These are phyloP conservation scores for Indri indri DNA, from an alignment of 2,113 vertebrate genomes.

Conservation along the genomic window DNA sequence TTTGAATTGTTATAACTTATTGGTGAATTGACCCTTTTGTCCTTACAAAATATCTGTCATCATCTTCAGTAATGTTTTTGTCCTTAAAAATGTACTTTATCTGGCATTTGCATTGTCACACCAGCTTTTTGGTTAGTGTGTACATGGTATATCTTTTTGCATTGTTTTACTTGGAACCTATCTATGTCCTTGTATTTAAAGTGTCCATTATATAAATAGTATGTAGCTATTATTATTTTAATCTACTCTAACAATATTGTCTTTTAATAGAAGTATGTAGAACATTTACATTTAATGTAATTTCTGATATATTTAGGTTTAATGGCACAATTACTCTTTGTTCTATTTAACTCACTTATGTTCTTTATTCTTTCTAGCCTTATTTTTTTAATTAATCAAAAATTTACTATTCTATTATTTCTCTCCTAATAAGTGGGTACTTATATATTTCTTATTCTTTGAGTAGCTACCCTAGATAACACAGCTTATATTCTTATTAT, in stretches of 20 bases:
- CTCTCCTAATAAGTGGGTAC: not conserved
- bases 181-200: not conserved
- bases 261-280: not conserved
- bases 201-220: not conserved
- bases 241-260: not conserved
- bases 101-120: not conserved
- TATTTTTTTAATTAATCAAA: not conserved
- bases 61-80: not conserved
- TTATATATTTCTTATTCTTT: not conserved
- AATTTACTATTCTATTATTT: not conserved
- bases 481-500: not conserved
- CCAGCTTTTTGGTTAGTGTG: not conserved
- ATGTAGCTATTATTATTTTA: not conserved
- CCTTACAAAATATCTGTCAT: not conserved
- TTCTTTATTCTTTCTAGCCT: not conserved
- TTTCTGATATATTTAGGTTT: not conserved
- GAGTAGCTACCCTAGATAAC: not conserved
- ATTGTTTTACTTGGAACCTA: not conserved
- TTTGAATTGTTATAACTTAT: not conserved
- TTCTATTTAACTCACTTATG: not conserved
- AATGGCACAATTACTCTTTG: not conserved
- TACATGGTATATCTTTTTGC: not conserved
- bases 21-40: not conserved
- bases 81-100: not conserved
- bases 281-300: not conserved